Base-by-base conservation (phyloP, 2,113 vertebrate genomes). In the Suncus etruscus region DNA sequence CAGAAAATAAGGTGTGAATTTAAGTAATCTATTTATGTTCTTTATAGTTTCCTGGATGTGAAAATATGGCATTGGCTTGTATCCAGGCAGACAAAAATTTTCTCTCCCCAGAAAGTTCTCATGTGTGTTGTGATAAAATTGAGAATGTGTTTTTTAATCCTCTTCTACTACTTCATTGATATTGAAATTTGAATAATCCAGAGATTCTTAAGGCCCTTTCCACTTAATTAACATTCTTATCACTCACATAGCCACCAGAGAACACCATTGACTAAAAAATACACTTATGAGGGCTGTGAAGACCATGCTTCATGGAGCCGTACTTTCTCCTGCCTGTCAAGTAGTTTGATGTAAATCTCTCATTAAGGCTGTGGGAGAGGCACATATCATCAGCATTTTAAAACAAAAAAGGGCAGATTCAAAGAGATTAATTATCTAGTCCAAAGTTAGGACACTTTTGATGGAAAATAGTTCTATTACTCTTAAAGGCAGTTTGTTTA, bases 151-250 rank as follows among this genome's bases (percentile, higher is more conserved):
- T 91, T 95, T 83, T 79, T 25, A 70, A 22, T 83, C 18, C 45
- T 95, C 29, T 4, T 95, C 29, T 4, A 4, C 74, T 92, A 86
- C 11, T 79, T 22, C 84, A 39, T 32, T 82, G 45, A 69, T 66
- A 88, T 8, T 84, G 29, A 89, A 86, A 77, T 51, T 78, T 61
- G 68, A 93, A 92, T 79, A 82, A 91, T 24, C 22, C 24, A 70
- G 29, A 83, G n/a, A 2, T 66, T 83, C 69, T 81, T 66, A 75
- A n/a, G 15, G 29, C 3, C 4, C 31, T 63, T 93, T 72, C 65
- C 76, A 85, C 77, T 68, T 87, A 83, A 76, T 78, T 75, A 78
- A 72, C 20, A 83, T 75, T 69, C 82, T 85, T 84, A 79, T 84
- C 78, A 32, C 39, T 77, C 50, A 63, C 29, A n/a, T 76, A 61